Conservation (phyloP, 2,888 invertebrate genomes). For the Petrolisthes manimaculis region DNA sequence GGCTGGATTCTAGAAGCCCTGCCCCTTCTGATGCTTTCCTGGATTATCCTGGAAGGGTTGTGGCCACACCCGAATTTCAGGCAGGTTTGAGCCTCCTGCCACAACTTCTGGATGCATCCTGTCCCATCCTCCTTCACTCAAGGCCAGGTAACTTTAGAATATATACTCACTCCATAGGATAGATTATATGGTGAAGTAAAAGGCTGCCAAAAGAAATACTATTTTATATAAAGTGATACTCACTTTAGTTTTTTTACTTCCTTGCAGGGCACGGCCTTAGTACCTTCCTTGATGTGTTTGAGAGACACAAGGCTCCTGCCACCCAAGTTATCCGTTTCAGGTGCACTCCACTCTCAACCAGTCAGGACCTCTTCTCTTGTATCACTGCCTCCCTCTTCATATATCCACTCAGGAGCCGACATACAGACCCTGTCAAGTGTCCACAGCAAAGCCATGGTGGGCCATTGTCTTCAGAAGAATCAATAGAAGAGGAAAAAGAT, state of each 20-base stretch:
- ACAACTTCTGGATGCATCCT: slow-evolving; percentile 41
- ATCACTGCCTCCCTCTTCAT: slow-evolving; percentile 42
- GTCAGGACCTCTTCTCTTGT: slow-evolving; percentile 45
- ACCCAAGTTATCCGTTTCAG: slow-evolving; percentile 49
- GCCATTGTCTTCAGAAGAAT: neutral
- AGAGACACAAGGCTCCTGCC: slow-evolving; percentile 39
- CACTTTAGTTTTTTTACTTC: neutral
- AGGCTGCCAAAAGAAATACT: neutral
- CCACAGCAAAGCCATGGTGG: neutral
- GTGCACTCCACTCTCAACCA: slow-evolving; percentile 53
- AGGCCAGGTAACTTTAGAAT: slow-evolving; percentile 33
- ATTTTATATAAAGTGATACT: neutral
- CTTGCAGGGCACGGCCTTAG: slow-evolving; percentile 53
- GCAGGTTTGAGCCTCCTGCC: slow-evolving; percentile 41
- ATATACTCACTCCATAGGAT: neutral
- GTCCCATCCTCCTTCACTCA: slow-evolving; percentile 38
- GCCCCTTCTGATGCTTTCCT: slow-evolving; percentile 55
- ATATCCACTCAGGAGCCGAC: neutral
- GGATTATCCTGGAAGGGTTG: slow-evolving; percentile 40
- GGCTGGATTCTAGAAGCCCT: slow-evolving; percentile 47
- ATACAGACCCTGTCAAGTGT: neutral
- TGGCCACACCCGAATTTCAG: slow-evolving; percentile 47
- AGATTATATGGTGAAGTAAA: neutral
- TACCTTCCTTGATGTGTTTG: slow-evolving; percentile 52
- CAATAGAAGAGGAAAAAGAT: slow-evolving; percentile 1